Percentiles rank a stretch among this genome's conserved stretches.
Evolutionary conservation across 1,140 invertebrate species (phyloP).

Genomic region (Daktulosphaira vitifoliae): DNA sequence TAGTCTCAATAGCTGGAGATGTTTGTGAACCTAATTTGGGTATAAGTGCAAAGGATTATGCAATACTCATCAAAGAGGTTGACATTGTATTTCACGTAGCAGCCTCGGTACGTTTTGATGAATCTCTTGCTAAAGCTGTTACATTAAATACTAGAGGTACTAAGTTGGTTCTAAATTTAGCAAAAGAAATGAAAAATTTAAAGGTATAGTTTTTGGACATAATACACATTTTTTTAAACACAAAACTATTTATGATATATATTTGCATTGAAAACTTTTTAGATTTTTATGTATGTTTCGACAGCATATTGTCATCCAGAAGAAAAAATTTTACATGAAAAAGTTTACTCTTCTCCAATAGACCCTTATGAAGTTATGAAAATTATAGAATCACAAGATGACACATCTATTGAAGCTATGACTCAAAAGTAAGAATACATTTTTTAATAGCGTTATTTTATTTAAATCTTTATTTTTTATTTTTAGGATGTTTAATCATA

Average conservation of each 20-base stretch:
- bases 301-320: conserved; percentile 87
- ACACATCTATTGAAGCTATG: conserved; percentile 63
- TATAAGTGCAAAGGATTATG: conserved; percentile 51
- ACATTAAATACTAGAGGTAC: conserved; percentile 58
- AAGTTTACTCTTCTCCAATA: conserved; percentile 68
- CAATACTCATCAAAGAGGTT: conserved; percentile 59
- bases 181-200: conserved; percentile 47
- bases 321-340: conserved; percentile 61
- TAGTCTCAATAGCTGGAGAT: conserved; percentile 52
- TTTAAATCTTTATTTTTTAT: conserved; percentile 30
- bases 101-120: conserved; percentile 59
- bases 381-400: conserved; percentile 76
- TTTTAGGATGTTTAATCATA: conserved; percentile 65
- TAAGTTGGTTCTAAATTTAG: conserved; percentile 47
- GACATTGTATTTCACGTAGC: conserved; percentile 66
- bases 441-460: too few species aligned
- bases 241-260: not conserved
- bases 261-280: not conserved
- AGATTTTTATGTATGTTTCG: conserved; percentile 76
- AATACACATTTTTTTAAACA: not conserved
- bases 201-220: conserved; percentile 39
- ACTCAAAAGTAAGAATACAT: conserved; percentile 52
- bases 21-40: conserved; percentile 47
- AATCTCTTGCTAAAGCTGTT: conserved; percentile 52
- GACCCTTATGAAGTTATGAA: conserved; percentile 84